phyloP scores from a whole-genome alignment of 2,797 vertebrate genomes.

The Masticophis lateralis region DNA sequence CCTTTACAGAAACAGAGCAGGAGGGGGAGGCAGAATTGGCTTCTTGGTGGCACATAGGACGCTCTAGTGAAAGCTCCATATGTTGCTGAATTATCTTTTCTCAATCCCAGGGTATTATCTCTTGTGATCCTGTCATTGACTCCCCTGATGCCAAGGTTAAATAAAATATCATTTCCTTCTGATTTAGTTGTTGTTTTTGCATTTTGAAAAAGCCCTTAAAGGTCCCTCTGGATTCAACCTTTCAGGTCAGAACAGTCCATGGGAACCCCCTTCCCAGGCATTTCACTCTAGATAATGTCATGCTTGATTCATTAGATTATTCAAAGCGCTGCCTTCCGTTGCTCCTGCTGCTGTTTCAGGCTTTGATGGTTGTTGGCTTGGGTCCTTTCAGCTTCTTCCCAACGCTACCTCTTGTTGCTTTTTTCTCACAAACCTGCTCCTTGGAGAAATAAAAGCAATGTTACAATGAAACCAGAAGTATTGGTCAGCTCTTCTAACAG shows the following conservation, averaged over 20 bases:
- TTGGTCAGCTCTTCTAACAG: not conserved
- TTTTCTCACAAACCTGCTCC: slow-evolving; percentile 20
- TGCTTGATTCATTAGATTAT: slow-evolving; percentile 64
- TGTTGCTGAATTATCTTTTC: slow-evolving; percentile 56
- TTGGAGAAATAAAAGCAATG: not conserved
- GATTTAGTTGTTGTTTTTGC: slow-evolving; percentile 66
- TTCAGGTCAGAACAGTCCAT: slow-evolving; percentile 67
- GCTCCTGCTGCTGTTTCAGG: slow-evolving; percentile 8
- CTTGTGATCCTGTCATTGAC: slow-evolving; percentile 35
- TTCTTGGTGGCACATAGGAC: not conserved
- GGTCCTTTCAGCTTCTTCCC: slow-evolving; percentile 28
- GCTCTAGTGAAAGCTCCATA: slow-evolving; percentile 55
- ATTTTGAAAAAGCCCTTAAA: slow-evolving; percentile 60
- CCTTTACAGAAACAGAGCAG: not conserved
- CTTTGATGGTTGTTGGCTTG: slow-evolving; percentile 37
- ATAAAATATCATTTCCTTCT: slow-evolving; percentile 70
- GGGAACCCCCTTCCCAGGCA: slow-evolving; percentile 69
- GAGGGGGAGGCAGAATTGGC: slow-evolving; percentile 22
- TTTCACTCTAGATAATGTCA: slow-evolving; percentile 68
- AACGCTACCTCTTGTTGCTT: slow-evolving; percentile 18
- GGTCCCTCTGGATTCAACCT: slow-evolving; percentile 60
- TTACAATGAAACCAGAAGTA: not conserved
- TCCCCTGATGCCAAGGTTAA: slow-evolving; percentile 56
- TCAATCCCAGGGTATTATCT: slow-evolving; percentile 58
- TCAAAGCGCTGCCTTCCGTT: slow-evolving; percentile 36